Evolutionary conservation across 1,140 invertebrate species (phyloP), one percentile per base, ranked within the genome.

Genomic region (Harpegnathos saltator): DNA sequence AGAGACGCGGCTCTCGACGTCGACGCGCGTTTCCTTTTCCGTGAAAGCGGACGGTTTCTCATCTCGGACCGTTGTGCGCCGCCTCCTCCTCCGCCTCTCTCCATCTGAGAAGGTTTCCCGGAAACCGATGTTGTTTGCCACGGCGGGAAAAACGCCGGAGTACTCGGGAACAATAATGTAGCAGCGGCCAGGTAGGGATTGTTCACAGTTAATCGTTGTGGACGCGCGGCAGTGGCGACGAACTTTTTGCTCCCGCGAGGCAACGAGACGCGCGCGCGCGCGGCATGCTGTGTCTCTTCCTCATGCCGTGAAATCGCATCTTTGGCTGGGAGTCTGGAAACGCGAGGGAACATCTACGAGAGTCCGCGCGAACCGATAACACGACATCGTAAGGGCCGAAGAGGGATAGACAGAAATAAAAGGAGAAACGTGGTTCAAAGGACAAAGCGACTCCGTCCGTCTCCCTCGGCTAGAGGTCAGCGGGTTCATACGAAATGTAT

Each of bases 161-260:
- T 22, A 59, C 33, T 59, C 33, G 75, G 50, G 75, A 80, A 80
- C 75, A 80, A 80, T 80, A 33, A 69, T 71, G 75, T 80, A 65
- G 65, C 65, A 65, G 65, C 65, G 52, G 26, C 29, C 38, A 44
- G 17, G 50, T 58, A 78, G 63, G 38, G 68, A 78, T 78, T 78
- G 75, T 78, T 78, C 75, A 56, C 61, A 33, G 65, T 80, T 44
- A 80, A 71, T 80, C 75, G 24, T n/a, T 22, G 14, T 56, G 75
- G 52, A 80, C 52, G 63, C 38, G 24, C 62, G 19, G 69, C 75
- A 44, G 38, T 9, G 38, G 7, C 48, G 65, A 9, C 22, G 17
- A 71, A 56, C 65, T 58, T 71, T 17, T 54, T 58, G 50, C 38
- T 68, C 22, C 52, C 52, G 17, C 29, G 33, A 44, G 9, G 17